Evolutionary conservation across 2,113 vertebrate genomes (phyloP), one percentile per base, ranked within the genome.

Genomic region (Manacus vitellinus): DNA sequence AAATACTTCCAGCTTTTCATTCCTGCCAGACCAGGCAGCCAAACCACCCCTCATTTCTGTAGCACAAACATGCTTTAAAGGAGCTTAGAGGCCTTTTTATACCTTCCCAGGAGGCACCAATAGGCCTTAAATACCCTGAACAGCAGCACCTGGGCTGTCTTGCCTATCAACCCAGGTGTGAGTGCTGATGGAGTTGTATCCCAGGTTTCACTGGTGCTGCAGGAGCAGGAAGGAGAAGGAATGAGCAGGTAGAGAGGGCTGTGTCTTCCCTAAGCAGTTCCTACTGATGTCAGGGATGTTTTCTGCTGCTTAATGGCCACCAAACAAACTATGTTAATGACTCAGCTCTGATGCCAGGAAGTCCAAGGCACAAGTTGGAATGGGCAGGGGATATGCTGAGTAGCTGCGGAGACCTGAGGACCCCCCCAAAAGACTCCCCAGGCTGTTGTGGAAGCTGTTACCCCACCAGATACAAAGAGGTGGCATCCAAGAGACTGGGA

Each of bases 161-260:
- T 37, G 4, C 9, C 1, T 0, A 3, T 14, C 21, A 37, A 2
- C 2, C 25, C 3, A 7, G 2, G 1, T 20, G 3, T 7, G 24
- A 54, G 6, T 5, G 14, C 11, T 84, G 11, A 7, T 14, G 25
- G 56, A 37, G 9, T 5, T 56, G 23, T 58, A 30, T 5, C 6
- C 5, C 1, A 35, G 27, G 19, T 9, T 4, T n/a, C 19, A 3
- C 3, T 10, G 9, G 41, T 59, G 63, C 27, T 70, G 20, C 14
- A 21, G 5, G 13, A 23, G 8, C 1, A 21, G 25, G 17, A 30
- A 33, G 33, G 35, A 16, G 9, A 16, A 43, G 17, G 8, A 31
- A 25, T 25, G 9, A 39, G 41, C 20, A 41, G 28, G 4, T 0
- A 70, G 30, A 5, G 3, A 23, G 8, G 10, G 10, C 20, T n/a